Percentiles rank a stretch among this genome's conserved stretches.
These are phyloP conservation scores for Hestina assimilis DNA, from an alignment of 1,140 invertebrate genomes.

Conservation along the genomic window DNA sequence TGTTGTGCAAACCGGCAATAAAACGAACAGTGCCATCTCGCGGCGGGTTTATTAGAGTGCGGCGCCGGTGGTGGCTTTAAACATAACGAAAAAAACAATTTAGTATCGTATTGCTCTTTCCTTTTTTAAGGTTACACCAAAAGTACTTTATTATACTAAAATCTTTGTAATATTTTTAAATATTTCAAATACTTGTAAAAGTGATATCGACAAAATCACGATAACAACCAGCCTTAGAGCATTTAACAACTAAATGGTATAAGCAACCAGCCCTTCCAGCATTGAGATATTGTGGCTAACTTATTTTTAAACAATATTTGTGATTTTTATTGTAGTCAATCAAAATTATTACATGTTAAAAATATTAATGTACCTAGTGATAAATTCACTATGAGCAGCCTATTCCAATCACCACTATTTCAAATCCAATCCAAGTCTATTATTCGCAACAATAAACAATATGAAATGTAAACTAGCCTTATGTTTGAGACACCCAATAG, in stretches of 20 bases:
- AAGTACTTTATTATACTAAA: too few relatives aligned
- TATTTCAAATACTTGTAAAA: too few relatives aligned
- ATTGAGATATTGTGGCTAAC: too few relatives aligned
- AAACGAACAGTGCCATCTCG: conserved; percentile 67
- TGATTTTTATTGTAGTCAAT: too few relatives aligned
- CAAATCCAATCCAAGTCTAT: conserved; percentile 3
- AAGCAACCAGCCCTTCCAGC: too few relatives aligned
- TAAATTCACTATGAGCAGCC: background rate
- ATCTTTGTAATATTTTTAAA: background rate
- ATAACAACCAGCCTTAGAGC: too few relatives aligned
- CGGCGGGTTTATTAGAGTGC: conserved; percentile 52
- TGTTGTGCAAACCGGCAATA: conserved; percentile 69
- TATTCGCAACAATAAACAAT: conserved; percentile 24
- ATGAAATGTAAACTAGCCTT: conserved; percentile 47
- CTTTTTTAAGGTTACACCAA: background rate
- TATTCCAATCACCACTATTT: background rate
- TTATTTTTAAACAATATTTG: too few relatives aligned
- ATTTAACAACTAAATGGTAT: too few relatives aligned
- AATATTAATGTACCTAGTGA: too few relatives aligned
- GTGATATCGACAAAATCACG: too few relatives aligned
- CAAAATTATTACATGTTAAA: too few relatives aligned
- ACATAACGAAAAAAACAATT: conserved; percentile 5
- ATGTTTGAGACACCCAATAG: conserved; percentile 59
- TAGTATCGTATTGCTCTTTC: background rate
- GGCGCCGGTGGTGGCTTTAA: conserved; percentile 36